These are phyloP conservation scores for Acropternis orthonyx DNA, from an alignment of 2,797 vertebrate genomes.

Conservation along the genomic window DNA sequence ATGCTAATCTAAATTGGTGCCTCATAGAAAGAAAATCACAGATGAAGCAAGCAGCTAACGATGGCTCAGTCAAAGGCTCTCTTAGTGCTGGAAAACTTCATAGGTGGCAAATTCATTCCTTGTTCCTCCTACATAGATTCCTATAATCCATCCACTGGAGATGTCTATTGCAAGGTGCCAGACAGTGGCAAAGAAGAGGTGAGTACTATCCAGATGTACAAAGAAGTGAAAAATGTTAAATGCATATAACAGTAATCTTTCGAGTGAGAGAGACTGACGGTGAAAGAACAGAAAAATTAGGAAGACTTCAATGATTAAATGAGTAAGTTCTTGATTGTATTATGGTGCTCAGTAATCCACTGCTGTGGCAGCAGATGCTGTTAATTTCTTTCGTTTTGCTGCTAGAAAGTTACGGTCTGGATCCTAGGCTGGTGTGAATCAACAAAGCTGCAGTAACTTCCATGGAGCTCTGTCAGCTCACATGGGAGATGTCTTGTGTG, in stretches of 20 bases:
- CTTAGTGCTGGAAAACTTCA: constrained; percentile 90
- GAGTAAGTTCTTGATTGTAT: not conserved
- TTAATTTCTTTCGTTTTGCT: not conserved
- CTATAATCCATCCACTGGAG: constrained; percentile 88
- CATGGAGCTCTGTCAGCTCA: not conserved
- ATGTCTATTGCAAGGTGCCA: constrained; percentile 90
- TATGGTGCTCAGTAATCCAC: not conserved
- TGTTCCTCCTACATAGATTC: constrained; percentile 85
- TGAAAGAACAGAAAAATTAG: not conserved
- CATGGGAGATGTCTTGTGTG: not conserved
- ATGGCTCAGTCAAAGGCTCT: constrained; percentile 64
- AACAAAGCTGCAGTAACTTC: not conserved
- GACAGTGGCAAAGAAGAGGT: constrained; percentile 93
- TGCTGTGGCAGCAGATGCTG: not conserved
- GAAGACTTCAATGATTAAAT: not conserved
- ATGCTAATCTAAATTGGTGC: not conserved
- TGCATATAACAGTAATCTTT: not conserved
- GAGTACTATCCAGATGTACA: constrained; percentile 26
- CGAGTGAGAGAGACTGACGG: not conserved
- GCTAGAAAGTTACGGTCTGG: not conserved
- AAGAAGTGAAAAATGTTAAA: not conserved
- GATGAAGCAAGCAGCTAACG: not conserved
- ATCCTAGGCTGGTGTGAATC: not conserved
- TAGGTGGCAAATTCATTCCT: constrained; percentile 87
- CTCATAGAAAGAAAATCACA: not conserved